Conservation (phyloP, 2,113 vertebrate genomes). For the Lepisosteus osseus region DNA sequence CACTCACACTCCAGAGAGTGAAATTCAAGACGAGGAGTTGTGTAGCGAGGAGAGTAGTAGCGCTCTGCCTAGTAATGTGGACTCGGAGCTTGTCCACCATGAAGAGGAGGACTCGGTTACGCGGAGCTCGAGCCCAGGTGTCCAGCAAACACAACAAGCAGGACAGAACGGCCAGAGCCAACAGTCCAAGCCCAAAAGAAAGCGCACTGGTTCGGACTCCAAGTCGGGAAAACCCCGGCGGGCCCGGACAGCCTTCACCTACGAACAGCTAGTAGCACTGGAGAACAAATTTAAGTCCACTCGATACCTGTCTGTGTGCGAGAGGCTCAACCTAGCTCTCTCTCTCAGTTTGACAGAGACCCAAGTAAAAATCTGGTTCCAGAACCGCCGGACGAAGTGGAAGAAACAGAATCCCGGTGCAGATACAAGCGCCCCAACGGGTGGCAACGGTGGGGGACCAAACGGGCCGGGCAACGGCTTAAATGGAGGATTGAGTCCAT, state of each 20-base stretch:
- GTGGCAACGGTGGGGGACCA: slow-evolving; percentile 51
- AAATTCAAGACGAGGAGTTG: slow-evolving; percentile 66
- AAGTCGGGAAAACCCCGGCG: slow-evolving; percentile 89
- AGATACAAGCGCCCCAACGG: slow-evolving; percentile 83
- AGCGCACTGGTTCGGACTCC: slow-evolving; percentile 85
- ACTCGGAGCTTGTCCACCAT: slow-evolving; percentile 52
- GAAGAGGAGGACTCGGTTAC: slow-evolving; percentile 50
- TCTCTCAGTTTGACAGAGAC: slow-evolving; percentile 89
- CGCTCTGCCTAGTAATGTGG: slow-evolving; percentile 46
- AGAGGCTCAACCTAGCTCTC: slow-evolving; percentile 86
- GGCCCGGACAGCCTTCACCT: slow-evolving; percentile 91
- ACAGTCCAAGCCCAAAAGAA: slow-evolving; percentile 79
- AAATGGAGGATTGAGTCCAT: slow-evolving; percentile 61
- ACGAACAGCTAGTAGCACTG: slow-evolving; percentile 91
- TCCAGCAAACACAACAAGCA: slow-evolving; percentile 33
- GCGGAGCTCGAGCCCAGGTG: slow-evolving; percentile 47
- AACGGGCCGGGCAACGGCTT: slow-evolving; percentile 52
- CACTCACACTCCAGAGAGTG: slow-evolving; percentile 65
- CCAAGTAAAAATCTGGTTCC: slow-evolving; percentile 94
- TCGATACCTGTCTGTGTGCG: slow-evolving; percentile 87
- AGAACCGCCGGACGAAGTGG: slow-evolving; percentile 92
- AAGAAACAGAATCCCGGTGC: slow-evolving; percentile 94
- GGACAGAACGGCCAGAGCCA: slow-evolving; percentile 44
- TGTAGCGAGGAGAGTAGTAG: slow-evolving; percentile 77
- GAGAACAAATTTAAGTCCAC: slow-evolving; percentile 96